Evolutionary conservation across 2,113 vertebrate genomes (phyloP).

Genomic region (Callorhinus ursinus): DNA sequence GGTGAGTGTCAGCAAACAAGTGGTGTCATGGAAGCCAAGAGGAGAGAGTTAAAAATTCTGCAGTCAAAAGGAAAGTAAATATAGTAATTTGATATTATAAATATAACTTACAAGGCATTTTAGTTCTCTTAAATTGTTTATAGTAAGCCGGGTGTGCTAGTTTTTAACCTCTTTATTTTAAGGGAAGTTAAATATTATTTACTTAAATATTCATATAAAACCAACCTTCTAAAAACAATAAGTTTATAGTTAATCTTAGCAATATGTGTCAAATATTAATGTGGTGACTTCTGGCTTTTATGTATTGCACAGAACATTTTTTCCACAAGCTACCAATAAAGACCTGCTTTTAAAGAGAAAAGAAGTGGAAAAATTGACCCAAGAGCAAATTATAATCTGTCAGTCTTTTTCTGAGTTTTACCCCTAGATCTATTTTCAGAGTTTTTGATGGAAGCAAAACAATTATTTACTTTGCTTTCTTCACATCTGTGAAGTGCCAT

Average conservation of each 20-base stretch:
- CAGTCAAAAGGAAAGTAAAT: not conserved
- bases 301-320: not conserved
- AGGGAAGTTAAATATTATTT: not conserved
- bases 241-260: not conserved
- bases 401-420: not conserved
- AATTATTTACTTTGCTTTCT: conserved; percentile 8
- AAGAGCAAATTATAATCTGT: not conserved
- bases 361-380: not conserved
- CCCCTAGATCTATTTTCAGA: conserved; percentile 15
- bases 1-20: not conserved
- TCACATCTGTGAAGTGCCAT: not conserved
- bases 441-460: not conserved
- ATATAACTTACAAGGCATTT: not conserved
- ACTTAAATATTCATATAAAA: conserved; percentile 39
- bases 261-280: not conserved
- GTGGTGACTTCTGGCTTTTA: not conserved
- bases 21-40: not conserved
- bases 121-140: conserved; percentile 17
- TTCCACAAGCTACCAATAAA: not conserved
- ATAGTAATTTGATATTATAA: not conserved
- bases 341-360: conserved; percentile 5
- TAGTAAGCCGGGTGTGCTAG: not conserved
- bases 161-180: conserved; percentile 41
- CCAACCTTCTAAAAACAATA: conserved; percentile 30
- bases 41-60: not conserved